These are phyloP conservation scores for Echinarachnius parma DNA, from an alignment of 53 echinoderm and acorn worm genomes.

Conservation along the genomic window DNA sequence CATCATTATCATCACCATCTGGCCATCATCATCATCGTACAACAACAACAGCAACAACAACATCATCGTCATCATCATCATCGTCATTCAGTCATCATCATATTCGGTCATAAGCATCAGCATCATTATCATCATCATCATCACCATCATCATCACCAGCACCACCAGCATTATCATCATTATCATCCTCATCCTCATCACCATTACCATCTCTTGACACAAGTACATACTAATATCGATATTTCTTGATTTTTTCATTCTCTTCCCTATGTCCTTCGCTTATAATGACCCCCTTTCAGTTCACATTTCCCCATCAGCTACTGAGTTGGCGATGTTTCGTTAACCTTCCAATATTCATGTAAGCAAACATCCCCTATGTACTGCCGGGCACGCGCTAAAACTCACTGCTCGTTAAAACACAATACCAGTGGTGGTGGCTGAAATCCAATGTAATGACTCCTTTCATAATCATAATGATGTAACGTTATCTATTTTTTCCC, in stretches of 20 bases:
- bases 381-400: too few relatives aligned
- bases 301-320: background rate
- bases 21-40: background rate
- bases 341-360: too few relatives aligned
- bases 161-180: background rate
- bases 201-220: background rate
- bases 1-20: too few relatives aligned
- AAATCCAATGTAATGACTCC: too few relatives aligned
- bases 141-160: conserved; percentile 4
- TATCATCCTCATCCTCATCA: conserved; percentile 2
- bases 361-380: too few relatives aligned
- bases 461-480: too few relatives aligned
- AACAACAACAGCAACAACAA: background rate
- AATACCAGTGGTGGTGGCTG: too few relatives aligned
- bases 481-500: too few relatives aligned
- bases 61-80: background rate
- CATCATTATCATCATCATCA: conserved; percentile 23
- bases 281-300: background rate
- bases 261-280: background rate
- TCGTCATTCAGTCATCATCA: too few relatives aligned
- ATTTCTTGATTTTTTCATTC: background rate
- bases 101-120: too few relatives aligned
- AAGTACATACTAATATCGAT: background rate
- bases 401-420: too few relatives aligned
- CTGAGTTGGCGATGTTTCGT: too few relatives aligned